Evolutionary conservation across 2,113 vertebrate genomes (phyloP).

Genomic region (Gambusia holbrooki): DNA sequence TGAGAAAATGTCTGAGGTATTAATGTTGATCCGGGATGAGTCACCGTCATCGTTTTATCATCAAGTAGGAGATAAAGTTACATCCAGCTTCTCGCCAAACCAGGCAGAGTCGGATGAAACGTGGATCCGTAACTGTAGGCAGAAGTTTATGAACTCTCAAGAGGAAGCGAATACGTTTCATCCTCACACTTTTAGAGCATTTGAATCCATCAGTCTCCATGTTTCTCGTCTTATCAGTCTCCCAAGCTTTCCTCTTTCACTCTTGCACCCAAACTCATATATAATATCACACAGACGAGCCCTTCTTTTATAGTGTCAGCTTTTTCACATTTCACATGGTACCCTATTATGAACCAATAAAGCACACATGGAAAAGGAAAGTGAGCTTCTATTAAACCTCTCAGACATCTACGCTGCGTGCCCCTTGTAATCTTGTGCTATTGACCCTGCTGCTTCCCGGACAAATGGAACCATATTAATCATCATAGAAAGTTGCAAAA

Average conservation of each 20-base stretch:
- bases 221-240: slow-evolving; percentile 47
- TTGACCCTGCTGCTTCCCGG: slow-evolving; percentile 61
- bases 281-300: slow-evolving; percentile 27
- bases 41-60: slow-evolving; percentile 27
- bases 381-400: slow-evolving; percentile 38
- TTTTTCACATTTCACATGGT: slow-evolving; percentile 35
- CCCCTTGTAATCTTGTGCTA: slow-evolving; percentile 55
- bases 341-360: slow-evolving; percentile 41
- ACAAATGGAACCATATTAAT: slow-evolving; percentile 69
- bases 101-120: slow-evolving; percentile 16
- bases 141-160: background rate
- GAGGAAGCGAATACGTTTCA: slow-evolving; percentile 15
- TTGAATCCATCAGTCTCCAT: slow-evolving; percentile 58
- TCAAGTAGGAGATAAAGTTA: background rate
- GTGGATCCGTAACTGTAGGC: slow-evolving; percentile 19
- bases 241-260: slow-evolving; percentile 9
- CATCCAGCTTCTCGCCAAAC: slow-evolving; percentile 8
- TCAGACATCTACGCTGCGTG: slow-evolving; percentile 48
- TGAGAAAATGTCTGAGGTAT: slow-evolving; percentile 34
- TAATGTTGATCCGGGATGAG: slow-evolving; percentile 26
- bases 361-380: slow-evolving; percentile 34
- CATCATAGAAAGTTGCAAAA: slow-evolving; percentile 63
- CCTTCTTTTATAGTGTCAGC: slow-evolving; percentile 32
- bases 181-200: slow-evolving; percentile 40
- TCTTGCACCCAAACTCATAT: slow-evolving; percentile 11